These are phyloP conservation scores for Hemithea aestivaria DNA, from an alignment of 2,888 invertebrate species.

Conservation along the genomic window DNA sequence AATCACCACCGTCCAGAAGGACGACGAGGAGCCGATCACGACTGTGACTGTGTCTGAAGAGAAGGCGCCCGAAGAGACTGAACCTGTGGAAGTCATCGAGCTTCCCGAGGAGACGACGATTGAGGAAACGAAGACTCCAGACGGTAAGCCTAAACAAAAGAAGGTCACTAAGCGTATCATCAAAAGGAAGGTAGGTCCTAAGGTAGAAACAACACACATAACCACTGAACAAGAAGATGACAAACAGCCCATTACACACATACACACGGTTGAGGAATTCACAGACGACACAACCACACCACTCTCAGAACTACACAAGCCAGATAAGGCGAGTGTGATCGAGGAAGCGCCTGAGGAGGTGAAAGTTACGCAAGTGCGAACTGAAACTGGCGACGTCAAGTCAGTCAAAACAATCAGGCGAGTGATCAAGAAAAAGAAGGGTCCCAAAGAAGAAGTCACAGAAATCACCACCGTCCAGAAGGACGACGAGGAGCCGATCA, in stretches of 20 bases:
- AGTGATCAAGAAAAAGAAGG: conserved; percentile 2
- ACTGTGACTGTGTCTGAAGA: conserved; percentile 35
- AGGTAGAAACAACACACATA: conserved; percentile 21
- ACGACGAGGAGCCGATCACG: conserved; percentile 46
- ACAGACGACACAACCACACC: conserved; percentile 30
- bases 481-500: conserved; percentile 8
- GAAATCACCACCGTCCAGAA: conserved; percentile 4
- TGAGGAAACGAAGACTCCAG: conserved; percentile 25
- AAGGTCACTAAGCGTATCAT: conserved; percentile 38
- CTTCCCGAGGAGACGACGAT: conserved; percentile 38
- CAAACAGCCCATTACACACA: conserved; percentile 20
- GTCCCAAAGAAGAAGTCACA: conserved; percentile 5
- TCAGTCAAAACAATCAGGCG: conserved; percentile 31
- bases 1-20: conserved; percentile 57
- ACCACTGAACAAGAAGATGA: conserved; percentile 58
- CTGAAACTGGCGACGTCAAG: conserved; percentile 41
- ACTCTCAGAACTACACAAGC: conserved; percentile 14
- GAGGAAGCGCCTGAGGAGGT: conserved; percentile 22
- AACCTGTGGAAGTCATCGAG: conserved; percentile 34
- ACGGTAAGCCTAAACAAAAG: conserved; percentile 39
- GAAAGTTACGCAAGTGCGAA: conserved; percentile 43
- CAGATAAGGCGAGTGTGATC: conserved; percentile 33
- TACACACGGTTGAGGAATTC: conserved; percentile 22
- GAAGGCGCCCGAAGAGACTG: conserved; percentile 1
- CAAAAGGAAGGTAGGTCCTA: conserved; percentile 42